These are phyloP conservation scores for Tortrix viridana DNA, from an alignment of 2,888 invertebrate genomes.

Conservation along the genomic window DNA sequence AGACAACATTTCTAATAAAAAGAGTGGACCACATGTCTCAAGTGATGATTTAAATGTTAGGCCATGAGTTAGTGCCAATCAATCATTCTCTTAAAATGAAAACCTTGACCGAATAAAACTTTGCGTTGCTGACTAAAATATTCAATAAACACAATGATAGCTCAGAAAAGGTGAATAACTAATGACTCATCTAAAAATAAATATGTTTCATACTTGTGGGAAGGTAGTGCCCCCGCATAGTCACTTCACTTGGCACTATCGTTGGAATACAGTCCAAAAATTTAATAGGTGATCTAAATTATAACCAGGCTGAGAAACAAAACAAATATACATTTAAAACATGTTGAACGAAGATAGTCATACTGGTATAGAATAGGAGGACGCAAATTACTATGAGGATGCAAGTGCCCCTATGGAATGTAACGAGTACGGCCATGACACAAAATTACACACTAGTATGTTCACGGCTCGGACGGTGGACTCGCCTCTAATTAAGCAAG, in stretches of 20 bases:
- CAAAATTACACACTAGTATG: conserved; percentile 21
- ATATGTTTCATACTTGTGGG: conserved; percentile 10
- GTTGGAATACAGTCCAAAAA: conserved; percentile 12
- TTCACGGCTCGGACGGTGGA: conserved; percentile 19
- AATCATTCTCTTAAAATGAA: conserved; percentile 3
- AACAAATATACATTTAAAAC: background rate
- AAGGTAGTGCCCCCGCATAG: conserved; percentile 49
- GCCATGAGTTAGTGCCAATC: conserved; percentile 16
- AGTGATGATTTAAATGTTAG: conserved; percentile 16
- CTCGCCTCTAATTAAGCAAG: conserved; percentile 29
- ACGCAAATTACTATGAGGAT: conserved; percentile 29
- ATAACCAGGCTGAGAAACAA: background rate
- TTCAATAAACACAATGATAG: conserved; percentile 17
- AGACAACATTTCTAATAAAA: conserved; percentile 25
- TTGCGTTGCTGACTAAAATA: background rate
- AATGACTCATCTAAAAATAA: conserved; percentile 18
- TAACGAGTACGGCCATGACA: conserved; percentile 33
- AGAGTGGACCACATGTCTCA: conserved; percentile 20
- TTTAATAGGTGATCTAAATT: conserved; percentile 17
- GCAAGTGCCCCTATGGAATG: conserved; percentile 29
- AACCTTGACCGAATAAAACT: conserved; percentile 28
- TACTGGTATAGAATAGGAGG: conserved; percentile 2
- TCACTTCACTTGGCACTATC: conserved; percentile 59
- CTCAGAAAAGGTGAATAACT: background rate
- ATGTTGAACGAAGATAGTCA: background rate